Evolutionary conservation across 2,888 invertebrate genomes (phyloP).

Genomic region (Tortrix viridana): DNA sequence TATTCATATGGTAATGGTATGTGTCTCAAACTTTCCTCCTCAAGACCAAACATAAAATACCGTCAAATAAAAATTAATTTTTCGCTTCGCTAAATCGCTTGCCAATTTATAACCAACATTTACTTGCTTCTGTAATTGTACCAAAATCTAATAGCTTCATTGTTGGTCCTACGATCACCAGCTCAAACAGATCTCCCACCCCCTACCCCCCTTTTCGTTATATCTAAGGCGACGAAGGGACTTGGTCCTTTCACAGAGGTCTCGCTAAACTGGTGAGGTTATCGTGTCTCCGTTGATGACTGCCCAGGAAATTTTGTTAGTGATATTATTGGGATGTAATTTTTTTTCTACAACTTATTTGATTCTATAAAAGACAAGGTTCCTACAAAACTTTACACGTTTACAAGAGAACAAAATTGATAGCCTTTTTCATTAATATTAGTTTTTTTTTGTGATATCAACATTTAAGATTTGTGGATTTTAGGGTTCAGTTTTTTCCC

Average conservation of each 20-base stretch:
- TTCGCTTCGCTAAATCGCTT: not conserved
- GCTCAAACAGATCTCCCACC: slow-evolving; percentile 42
- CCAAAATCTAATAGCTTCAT: slow-evolving; percentile 49
- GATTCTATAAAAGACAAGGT: too few species aligned
- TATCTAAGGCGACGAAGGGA: slow-evolving; percentile 35
- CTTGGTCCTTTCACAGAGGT: slow-evolving; percentile 36
- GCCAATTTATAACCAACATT: not conserved
- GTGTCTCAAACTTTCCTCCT: too few species aligned
- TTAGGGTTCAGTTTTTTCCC: too few species aligned
- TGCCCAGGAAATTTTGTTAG: slow-evolving; percentile 48
- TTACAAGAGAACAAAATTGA: too few species aligned
- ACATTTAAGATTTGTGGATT: too few species aligned
- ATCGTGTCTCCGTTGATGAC: slow-evolving; percentile 43
- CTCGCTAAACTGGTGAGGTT: slow-evolving; percentile 39
- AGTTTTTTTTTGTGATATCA: too few species aligned
- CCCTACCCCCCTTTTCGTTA: slow-evolving; percentile 34
- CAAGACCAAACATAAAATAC: too few species aligned
- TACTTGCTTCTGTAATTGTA: slow-evolving; percentile 30
- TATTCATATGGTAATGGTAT: too few species aligned
- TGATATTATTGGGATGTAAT: slow-evolving; percentile 43
- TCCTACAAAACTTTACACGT: too few species aligned
- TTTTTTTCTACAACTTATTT: slow-evolving; percentile 6
- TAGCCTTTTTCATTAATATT: too few species aligned
- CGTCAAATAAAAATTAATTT: too few species aligned
- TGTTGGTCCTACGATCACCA: slow-evolving; percentile 42